A percentile compares a stretch with the other conserved stretches of the same genome.
phyloP scores from a whole-genome alignment of 2,797 vertebrate genomes.

The Rhadinocentrus ornatus region DNA sequence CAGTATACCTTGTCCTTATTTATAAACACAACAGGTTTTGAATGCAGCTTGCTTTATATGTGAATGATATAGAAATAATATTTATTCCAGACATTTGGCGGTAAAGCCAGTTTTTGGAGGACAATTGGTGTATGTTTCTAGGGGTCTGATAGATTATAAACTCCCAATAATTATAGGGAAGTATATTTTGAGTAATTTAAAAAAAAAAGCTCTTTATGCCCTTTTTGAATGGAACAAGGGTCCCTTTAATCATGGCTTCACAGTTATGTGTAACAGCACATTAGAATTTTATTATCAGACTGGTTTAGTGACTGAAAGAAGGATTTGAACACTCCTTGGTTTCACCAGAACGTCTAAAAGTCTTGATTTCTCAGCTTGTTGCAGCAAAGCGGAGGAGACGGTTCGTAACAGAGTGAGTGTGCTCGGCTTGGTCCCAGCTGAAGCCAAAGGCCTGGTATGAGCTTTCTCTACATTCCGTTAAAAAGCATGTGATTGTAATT shows the following conservation, averaged over 20 bases:
- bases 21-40: slow-evolving; percentile 26
- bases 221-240: slow-evolving; percentile 56
- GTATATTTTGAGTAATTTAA: slow-evolving; percentile 75
- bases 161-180: slow-evolving; percentile 46
- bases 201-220: slow-evolving; percentile 53
- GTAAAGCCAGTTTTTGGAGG: slow-evolving; percentile 31
- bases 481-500: slow-evolving; percentile 80
- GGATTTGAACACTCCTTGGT: slow-evolving; percentile 26
- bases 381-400: slow-evolving; percentile 41
- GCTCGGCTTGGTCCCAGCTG: slow-evolving; percentile 48
- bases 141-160: slow-evolving; percentile 55
- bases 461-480: slow-evolving; percentile 82
- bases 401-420: slow-evolving; percentile 37
- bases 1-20: slow-evolving; percentile 27
- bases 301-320: slow-evolving; percentile 31
- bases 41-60: slow-evolving; percentile 42
- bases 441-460: slow-evolving; percentile 61
- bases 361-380: slow-evolving; percentile 32
- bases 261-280: slow-evolving; percentile 52
- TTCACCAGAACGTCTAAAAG: slow-evolving; percentile 31
- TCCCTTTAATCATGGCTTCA: slow-evolving; percentile 39
- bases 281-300: slow-evolving; percentile 48
- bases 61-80: slow-evolving; percentile 19
- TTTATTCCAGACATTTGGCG: slow-evolving; percentile 32
- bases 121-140: slow-evolving; percentile 29